Conservation (phyloP, 2,888 invertebrate genomes). For the Hydriomena furcata region DNA sequence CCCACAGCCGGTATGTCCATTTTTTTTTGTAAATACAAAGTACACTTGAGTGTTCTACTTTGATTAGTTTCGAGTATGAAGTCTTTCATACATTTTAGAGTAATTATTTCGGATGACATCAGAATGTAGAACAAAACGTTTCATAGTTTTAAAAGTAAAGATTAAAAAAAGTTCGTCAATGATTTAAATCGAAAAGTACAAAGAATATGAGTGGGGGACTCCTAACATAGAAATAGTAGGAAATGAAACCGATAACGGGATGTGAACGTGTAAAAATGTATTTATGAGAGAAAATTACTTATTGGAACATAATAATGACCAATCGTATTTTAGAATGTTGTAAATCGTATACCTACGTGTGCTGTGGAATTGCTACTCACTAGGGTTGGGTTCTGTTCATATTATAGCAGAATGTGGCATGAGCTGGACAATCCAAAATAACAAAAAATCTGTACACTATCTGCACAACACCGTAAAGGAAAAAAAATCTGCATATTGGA, state of each 20-base stretch:
- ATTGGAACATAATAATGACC: conserved; percentile 54
- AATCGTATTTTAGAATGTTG: conserved; percentile 52
- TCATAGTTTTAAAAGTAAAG: conserved; percentile 62
- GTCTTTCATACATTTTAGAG: conserved; percentile 59
- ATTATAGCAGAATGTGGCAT: conserved; percentile 36
- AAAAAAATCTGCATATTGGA: too few relatives aligned
- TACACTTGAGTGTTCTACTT: conserved; percentile 49
- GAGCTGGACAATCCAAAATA: background rate
- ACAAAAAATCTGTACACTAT: too few relatives aligned
- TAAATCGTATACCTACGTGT: conserved; percentile 42
- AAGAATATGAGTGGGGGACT: conserved; percentile 61
- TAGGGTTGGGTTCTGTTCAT: conserved; percentile 42
- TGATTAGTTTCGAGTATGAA: conserved; percentile 61
- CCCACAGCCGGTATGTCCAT: conserved; percentile 47
- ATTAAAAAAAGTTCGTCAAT: conserved; percentile 66
- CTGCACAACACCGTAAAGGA: too few relatives aligned
- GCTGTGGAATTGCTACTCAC: conserved; percentile 68
- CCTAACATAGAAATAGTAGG: conserved; percentile 51
- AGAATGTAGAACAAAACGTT: conserved; percentile 69
- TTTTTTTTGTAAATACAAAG: conserved; percentile 60
- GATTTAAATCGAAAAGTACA: conserved; percentile 74
- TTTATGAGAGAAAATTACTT: conserved; percentile 55
- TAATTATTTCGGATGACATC: conserved; percentile 66
- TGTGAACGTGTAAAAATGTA: conserved; percentile 64
- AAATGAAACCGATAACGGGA: conserved; percentile 48